These are phyloP conservation scores for Megaleporinus macrocephalus DNA, from an alignment of 2,113 vertebrate genomes.

Conservation along the genomic window DNA sequence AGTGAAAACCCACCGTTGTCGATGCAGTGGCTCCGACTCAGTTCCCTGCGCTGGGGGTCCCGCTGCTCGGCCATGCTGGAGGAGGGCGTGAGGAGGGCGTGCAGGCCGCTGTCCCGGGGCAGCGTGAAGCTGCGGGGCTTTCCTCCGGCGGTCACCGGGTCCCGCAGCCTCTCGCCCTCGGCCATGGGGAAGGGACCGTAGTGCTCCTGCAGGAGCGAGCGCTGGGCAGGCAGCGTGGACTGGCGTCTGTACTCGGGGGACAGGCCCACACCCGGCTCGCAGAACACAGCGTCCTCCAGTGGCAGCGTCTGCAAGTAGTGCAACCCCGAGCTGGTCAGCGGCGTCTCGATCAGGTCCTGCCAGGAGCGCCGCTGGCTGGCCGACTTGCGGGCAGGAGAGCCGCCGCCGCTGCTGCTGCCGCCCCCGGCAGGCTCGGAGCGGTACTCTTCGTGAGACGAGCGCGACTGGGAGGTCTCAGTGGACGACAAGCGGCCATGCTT, in stretches of 20 bases:
- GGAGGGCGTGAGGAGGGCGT: slow-evolving; percentile 85
- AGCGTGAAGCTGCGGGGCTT: slow-evolving; percentile 97
- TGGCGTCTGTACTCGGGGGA: slow-evolving; percentile 87
- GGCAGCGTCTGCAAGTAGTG: slow-evolving; percentile 96
- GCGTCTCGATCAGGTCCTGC: slow-evolving; percentile 98
- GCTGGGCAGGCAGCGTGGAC: slow-evolving; percentile 93
- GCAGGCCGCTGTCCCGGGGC: slow-evolving; percentile 93
- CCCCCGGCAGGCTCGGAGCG: slow-evolving; percentile 84
- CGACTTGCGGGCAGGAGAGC: slow-evolving; percentile 91
- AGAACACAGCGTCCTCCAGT: slow-evolving; percentile 94
- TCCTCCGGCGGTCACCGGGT: slow-evolving; percentile 77
- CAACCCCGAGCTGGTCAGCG: slow-evolving; percentile 93
- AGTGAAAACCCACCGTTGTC: slow-evolving; percentile 57
- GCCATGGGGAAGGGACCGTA: slow-evolving; percentile 91
- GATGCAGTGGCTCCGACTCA: slow-evolving; percentile 74
- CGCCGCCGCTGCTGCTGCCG: slow-evolving; percentile 81
- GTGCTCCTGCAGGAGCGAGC: slow-evolving; percentile 92
- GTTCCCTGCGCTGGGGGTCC: slow-evolving; percentile 78
- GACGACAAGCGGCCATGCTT: slow-evolving; percentile 93
- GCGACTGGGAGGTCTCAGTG: slow-evolving; percentile 95
- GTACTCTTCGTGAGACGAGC: slow-evolving; percentile 96
- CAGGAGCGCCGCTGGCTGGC: slow-evolving; percentile 95
- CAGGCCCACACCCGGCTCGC: slow-evolving; percentile 76
- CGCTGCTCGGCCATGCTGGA: slow-evolving; percentile 77
- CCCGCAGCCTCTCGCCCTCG: slow-evolving; percentile 80